Conservation (phyloP, 2,797 vertebrate species). For the Pelochelys cantorii region DNA sequence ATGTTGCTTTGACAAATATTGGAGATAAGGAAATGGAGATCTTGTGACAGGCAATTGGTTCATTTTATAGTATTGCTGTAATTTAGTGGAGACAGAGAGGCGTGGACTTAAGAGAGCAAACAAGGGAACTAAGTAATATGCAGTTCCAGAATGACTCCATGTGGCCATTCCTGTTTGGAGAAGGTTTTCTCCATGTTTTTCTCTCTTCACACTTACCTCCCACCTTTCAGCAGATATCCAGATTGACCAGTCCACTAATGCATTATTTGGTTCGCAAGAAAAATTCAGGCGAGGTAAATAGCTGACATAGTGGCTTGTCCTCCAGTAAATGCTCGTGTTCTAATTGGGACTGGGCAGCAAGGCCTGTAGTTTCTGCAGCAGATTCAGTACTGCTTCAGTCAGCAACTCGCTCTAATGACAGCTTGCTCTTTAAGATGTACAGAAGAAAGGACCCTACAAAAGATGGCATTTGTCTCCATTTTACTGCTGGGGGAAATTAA, state of each 20-base stretch:
- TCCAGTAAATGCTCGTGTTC: background rate
- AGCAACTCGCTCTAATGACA: background rate
- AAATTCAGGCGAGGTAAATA: background rate
- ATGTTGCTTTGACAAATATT: background rate
- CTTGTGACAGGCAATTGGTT: background rate
- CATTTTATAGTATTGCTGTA: background rate
- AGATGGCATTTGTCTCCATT: background rate
- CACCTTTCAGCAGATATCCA: background rate
- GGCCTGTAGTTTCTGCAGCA: background rate
- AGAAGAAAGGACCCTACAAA: background rate
- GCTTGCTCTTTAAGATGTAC: background rate
- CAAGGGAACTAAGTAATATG: background rate
- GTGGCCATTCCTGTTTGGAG: background rate
- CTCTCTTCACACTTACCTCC: background rate
- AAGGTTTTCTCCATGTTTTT: background rate
- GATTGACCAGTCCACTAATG: background rate
- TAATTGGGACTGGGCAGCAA: background rate
- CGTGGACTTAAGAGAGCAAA: background rate
- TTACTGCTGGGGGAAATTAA: background rate
- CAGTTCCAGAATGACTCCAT: background rate
- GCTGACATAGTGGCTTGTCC: background rate
- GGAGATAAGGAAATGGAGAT: background rate
- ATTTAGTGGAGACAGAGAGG: background rate
- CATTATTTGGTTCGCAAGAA: background rate
- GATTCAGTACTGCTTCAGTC: background rate